Base-by-base conservation (phyloP, 2,888 invertebrate species). In the Philhelius pedissequus region DNA sequence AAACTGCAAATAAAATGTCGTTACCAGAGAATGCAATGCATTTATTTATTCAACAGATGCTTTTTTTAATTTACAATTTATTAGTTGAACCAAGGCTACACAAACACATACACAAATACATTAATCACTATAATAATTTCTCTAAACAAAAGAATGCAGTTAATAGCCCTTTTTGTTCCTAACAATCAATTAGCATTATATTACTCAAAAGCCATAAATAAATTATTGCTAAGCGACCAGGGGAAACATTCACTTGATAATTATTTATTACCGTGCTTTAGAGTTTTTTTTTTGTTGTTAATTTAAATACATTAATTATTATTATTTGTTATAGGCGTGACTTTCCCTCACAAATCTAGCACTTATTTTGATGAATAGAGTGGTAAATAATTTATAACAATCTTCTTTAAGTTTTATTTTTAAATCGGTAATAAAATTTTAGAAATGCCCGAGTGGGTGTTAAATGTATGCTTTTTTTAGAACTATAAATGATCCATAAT, bases 371-470 rank as follows among this genome's bases (percentile, higher is more conserved):
- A 74, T 9, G n/a, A 43, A 68, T 60, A 32, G n/a, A 43, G 50
- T 68, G 18, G 32, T 56, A 68, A 60, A 69, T 30, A 74, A 74
- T 48, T 74, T 52, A 22, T 38, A 54, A 38, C 32, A 71, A 32
- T 40, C 30, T 54, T 27, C 43, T 54, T 27, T 27, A 22, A 52
- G 27, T n/a, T n/a, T 22, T 56, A 56, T 20, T 58, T 45, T 60
- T 45, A 32, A 48, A 40, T 64, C 20, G 38, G 43, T 20, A 35
- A 62, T 15, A 68, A 62, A 50, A 80, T 30, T 38, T 35, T 64
- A 48, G 38, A 74, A 69, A 60, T 69, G 25, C 54, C n/a, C n/a
- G n/a, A 54, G 62, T 80, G 60, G 74, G 62, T 80, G 75, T 56
- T 30, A 11, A 60, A 9, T 27, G 11, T 38, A 13, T 64, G 64